Conservation (phyloP, 2,888 invertebrate genomes). For the Tethea ocularis region DNA sequence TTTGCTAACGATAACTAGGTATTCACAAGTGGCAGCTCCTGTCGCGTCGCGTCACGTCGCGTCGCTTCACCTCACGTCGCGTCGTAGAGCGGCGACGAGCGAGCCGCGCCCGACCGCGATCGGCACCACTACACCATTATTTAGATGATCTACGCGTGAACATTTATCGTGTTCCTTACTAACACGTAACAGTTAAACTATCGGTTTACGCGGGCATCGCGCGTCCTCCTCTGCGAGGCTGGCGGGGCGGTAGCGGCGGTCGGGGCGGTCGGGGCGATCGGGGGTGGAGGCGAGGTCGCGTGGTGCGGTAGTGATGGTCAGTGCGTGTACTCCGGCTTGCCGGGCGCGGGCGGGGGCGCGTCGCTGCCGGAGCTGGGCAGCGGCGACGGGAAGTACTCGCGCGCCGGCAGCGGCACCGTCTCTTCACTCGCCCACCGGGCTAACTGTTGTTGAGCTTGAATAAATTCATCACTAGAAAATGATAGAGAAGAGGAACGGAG, state of each 20-base stretch:
- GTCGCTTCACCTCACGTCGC: conserved; percentile 59
- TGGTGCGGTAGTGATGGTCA: conserved; percentile 43
- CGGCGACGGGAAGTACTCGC: conserved; percentile 75
- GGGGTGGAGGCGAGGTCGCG: conserved; percentile 50
- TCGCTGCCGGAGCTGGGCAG: conserved; percentile 74
- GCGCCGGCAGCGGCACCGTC: conserved; percentile 86
- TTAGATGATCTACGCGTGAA: neutral
- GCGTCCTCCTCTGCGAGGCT: conserved; percentile 22
- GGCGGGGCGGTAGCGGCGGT: conserved; percentile 56
- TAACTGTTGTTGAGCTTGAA: conserved; percentile 98
- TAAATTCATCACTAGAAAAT: conserved; percentile 98
- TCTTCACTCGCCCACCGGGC: conserved; percentile 98
- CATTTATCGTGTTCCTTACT: conserved; percentile 59
- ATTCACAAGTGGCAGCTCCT: conserved; percentile 63
- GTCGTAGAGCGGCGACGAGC: conserved; percentile 51
- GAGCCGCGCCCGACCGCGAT: neutral
- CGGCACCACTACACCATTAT: neutral
- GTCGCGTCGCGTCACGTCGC: conserved; percentile 53
- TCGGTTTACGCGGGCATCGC: neutral
- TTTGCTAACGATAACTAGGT: conserved; percentile 64
- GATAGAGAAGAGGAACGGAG: conserved; percentile 91
- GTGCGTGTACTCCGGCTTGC: conserved; percentile 66
- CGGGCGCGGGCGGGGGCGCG: conserved; percentile 62
- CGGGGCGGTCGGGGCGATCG: conserved; percentile 45
- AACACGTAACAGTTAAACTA: conserved; percentile 62